These are phyloP conservation scores for Mormyrus hasselquistii DNA, from an alignment of 2,797 vertebrate genomes.

Conservation along the genomic window DNA sequence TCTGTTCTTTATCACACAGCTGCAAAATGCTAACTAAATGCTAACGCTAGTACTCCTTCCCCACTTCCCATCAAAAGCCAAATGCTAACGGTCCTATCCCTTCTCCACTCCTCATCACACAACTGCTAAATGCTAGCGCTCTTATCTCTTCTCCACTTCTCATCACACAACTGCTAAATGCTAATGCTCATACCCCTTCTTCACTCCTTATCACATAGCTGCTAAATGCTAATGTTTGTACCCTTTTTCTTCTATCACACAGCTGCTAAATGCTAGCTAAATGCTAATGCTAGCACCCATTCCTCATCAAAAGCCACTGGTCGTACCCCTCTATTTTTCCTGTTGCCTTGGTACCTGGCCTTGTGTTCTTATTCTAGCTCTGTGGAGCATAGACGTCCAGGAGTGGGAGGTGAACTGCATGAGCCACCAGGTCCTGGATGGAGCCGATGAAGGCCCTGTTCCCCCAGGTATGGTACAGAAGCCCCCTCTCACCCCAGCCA, in stretches of 20 bases:
- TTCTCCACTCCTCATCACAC: background rate
- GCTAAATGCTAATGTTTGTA: background rate
- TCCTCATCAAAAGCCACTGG: background rate
- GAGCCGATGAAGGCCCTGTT: background rate
- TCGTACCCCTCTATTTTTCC: background rate
- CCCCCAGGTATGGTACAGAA: background rate
- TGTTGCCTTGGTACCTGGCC: conserved; percentile 50
- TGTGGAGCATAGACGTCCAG: conserved; percentile 62
- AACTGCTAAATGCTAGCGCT: too few relatives aligned
- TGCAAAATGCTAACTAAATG: background rate
- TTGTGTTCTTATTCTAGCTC: conserved; percentile 51
- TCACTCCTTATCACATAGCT: background rate
- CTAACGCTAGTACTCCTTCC: background rate
- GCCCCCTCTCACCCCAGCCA: background rate
- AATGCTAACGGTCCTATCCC: background rate
- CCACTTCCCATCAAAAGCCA: background rate
- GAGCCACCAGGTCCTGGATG: conserved; percentile 56
- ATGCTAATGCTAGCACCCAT: background rate
- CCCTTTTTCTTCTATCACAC: background rate
- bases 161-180: background rate
- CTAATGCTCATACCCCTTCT: background rate
- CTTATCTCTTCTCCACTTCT: background rate
- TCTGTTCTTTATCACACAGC: background rate
- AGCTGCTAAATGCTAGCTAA: background rate
- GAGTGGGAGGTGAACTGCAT: conserved; percentile 67